A percentile compares a stretch with the other conserved stretches of the same genome.
Conservation (phyloP, 2,888 invertebrate genomes). For the Notocelia uddmanniana region DNA sequence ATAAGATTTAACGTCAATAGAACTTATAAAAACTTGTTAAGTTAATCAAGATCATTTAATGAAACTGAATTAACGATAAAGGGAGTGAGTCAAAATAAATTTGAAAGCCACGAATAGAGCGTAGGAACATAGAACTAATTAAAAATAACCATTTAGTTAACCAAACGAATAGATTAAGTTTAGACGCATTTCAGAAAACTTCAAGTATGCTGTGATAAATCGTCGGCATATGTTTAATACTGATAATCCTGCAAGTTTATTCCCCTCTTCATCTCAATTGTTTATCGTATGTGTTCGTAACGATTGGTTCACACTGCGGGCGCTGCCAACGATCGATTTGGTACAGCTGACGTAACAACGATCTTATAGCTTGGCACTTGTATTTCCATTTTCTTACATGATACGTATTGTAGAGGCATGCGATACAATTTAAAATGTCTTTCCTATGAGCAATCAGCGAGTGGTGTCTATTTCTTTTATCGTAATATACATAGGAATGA, state of each 20-base stretch:
- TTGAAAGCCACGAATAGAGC: neutral
- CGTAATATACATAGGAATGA: too few species aligned
- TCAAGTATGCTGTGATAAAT: neutral
- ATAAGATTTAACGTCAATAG: neutral
- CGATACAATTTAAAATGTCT: neutral
- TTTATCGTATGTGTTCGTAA: constrained; percentile 31
- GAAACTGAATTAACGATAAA: constrained; percentile 1
- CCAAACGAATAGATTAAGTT: neutral
- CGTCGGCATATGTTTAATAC: neutral
- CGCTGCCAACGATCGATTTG: constrained; percentile 44
- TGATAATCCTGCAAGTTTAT: constrained; percentile 25
- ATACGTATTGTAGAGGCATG: neutral
- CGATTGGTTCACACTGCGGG: constrained; percentile 31
- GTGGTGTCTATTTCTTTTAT: too few species aligned
- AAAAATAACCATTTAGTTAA: neutral
- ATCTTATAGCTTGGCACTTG: constrained; percentile 17
- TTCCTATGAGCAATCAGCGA: too few species aligned
- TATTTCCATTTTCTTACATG: constrained; percentile 22
- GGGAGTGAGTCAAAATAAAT: neutral
- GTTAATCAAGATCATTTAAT: constrained; percentile 1
- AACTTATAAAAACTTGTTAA: neutral
- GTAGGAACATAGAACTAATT: neutral
- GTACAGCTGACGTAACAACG: constrained; percentile 40
- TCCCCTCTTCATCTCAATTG: constrained; percentile 34
- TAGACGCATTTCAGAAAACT: neutral